Base-by-base conservation (phyloP, 2,797 vertebrate genomes). In the Glossophaga mutica region DNA sequence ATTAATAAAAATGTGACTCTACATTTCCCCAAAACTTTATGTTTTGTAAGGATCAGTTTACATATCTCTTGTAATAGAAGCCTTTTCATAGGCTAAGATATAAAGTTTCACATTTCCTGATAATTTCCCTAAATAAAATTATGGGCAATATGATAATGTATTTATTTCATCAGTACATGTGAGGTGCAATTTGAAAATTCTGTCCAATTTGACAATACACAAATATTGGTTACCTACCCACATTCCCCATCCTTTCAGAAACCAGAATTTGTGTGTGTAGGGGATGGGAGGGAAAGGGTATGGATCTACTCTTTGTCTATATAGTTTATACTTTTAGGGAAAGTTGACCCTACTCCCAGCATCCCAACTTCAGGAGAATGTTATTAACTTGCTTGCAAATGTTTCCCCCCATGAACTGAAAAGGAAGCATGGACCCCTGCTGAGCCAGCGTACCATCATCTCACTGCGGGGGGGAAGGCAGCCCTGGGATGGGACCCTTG, bases 41-140 rank as follows among this genome's bases (percentile, higher is more conserved):
- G 62, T 37, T 95, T 91, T 89, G 5, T 87, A 81, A 93, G 48
- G 19, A 73, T 85, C 48, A 29, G 78, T 92, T 96, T 94, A 70
- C 7, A 26, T 59, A 68, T 78, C 11, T 94, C 37, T 87, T 85
- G 22, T 59, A 87, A 39, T n/a, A 85, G 19, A 94, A 87, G 34
- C 90, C 14, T 46, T 95, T 87, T 92, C 29, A 94, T 86, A 73
- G 91, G 19, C 22, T 92, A 87, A 82, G 39, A 93, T 90, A 82
- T 78, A 86, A 91, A 15, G 15, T 96, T 89, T 94, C 83, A 93
- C 57, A 78, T 86, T 96, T 85, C 19, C 21, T 95, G 79, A 77
- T 89, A 91, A 96, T 82, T 95, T 93, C 22, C 12, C 26, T 68
- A 48, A 85, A 70, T 82, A 82, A 91, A 88, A 93, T 67, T 68